Conservation (phyloP, 2,113 vertebrate species). For the Paracyprichromis sp. region DNA sequence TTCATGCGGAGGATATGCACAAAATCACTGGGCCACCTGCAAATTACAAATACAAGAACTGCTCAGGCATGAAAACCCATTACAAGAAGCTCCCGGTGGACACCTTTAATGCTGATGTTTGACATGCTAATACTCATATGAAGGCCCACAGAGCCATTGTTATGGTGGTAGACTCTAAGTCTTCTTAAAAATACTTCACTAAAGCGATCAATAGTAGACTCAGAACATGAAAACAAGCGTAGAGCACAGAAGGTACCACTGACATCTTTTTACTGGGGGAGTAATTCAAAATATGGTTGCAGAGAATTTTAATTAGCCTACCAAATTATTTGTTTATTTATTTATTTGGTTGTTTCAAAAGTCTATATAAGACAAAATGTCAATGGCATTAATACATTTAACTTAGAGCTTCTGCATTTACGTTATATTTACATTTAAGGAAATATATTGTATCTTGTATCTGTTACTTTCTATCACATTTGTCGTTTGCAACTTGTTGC, state of each 20-base stretch:
- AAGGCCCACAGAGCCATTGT: neutral
- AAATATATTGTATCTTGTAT: neutral
- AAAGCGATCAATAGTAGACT: neutral
- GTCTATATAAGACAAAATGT: neutral
- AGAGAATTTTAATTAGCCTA: neutral
- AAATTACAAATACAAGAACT: neutral
- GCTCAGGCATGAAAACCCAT: neutral
- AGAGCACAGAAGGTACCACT: neutral
- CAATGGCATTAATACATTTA: neutral
- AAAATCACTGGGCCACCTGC: neutral
- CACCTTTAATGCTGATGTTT: neutral
- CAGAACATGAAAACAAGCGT: neutral
- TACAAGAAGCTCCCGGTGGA: neutral
- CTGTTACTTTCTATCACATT: neutral
- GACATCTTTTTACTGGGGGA: neutral
- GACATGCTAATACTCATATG: neutral
- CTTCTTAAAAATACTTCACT: neutral
- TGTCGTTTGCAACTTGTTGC: neutral
- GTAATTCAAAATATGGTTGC: neutral
- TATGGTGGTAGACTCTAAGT: neutral
- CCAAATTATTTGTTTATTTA: neutral
- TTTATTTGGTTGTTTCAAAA: neutral
- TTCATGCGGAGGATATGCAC: neutral
- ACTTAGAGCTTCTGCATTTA: neutral
- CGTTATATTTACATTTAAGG: neutral